Conservation (phyloP, 2,888 invertebrate genomes). For the Archaeoteleia sp. region DNA sequence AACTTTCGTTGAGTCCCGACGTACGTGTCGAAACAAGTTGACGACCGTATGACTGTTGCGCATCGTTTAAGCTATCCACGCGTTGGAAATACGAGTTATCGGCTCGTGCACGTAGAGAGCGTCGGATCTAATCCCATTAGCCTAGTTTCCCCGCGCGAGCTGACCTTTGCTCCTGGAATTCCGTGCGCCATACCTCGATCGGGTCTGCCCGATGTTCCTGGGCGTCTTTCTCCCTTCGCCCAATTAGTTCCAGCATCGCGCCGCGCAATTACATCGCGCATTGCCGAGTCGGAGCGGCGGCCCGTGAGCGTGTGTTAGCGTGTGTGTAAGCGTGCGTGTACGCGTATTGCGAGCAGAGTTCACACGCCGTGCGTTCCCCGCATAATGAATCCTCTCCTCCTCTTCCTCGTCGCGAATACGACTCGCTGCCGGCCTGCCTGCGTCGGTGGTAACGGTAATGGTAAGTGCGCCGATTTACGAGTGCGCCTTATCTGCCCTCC, state of each 20-base stretch:
- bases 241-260: constrained; percentile 37
- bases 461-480: constrained; percentile 63
- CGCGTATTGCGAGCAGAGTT: constrained; percentile 14
- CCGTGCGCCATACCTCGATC: constrained; percentile 23
- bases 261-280: constrained; percentile 33
- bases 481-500: constrained; percentile 53
- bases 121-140: constrained; percentile 44
- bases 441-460: constrained; percentile 63
- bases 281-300: neutral
- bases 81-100: constrained; percentile 2
- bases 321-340: constrained; percentile 12
- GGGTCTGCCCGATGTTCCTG: constrained; percentile 20
- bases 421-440: constrained; percentile 9
- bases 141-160: constrained; percentile 39
- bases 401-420: neutral
- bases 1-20: no score
- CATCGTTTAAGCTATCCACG: neutral
- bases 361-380: constrained; percentile 12
- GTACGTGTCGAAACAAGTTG: constrained; percentile 10
- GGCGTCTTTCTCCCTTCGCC: constrained; percentile 30
- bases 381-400: constrained; percentile 4
- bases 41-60: neutral
- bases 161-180: constrained; percentile 51
- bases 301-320: constrained; percentile 3
- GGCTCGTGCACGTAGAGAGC: constrained; percentile 24